Conservation (phyloP, 1,140 invertebrate species). For the Chymomyza costata region DNA sequence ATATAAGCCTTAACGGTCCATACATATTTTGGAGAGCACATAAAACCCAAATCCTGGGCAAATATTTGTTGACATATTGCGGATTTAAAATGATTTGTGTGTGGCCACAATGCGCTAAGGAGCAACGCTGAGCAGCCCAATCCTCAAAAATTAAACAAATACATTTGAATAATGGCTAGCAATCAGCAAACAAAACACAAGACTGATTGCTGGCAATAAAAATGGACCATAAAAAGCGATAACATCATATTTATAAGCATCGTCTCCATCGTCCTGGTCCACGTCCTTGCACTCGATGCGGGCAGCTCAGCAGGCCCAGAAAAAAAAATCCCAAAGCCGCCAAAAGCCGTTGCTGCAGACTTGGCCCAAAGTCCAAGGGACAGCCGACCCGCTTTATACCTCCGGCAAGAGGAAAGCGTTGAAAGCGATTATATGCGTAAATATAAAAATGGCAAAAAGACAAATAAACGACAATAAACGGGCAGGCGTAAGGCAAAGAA, state of each 20-base stretch:
- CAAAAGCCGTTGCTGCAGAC: slow-evolving; percentile 27
- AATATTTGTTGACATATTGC: slow-evolving; percentile 72
- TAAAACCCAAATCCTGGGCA: slow-evolving; percentile 16
- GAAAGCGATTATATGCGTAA: slow-evolving; percentile 73
- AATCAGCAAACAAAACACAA: slow-evolving; percentile 71
- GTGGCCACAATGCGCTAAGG: slow-evolving; percentile 17
- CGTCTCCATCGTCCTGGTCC: not conserved
- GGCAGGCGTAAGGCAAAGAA: slow-evolving; percentile 32
- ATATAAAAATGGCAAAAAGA: slow-evolving; percentile 73
- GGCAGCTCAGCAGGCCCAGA: slow-evolving; percentile 13
- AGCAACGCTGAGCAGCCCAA: slow-evolving; percentile 3
- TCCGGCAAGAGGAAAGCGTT: slow-evolving; percentile 38
- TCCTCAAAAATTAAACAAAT: slow-evolving; percentile 67
- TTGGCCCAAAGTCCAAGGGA: slow-evolving; percentile 11
- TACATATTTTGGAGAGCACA: slow-evolving; percentile 26
- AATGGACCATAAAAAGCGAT: slow-evolving; percentile 72
- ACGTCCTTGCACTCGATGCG: slow-evolving; percentile 32
- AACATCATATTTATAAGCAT: slow-evolving; percentile 70
- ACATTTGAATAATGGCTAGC: slow-evolving; percentile 69
- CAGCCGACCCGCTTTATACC: too few species aligned
- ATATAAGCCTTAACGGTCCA: slow-evolving; percentile 55
- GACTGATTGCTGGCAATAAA: slow-evolving; percentile 71
- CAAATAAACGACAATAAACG: slow-evolving; percentile 72
- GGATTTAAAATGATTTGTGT: slow-evolving; percentile 72
- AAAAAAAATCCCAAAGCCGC: slow-evolving; percentile 11